phyloP scores from a whole-genome alignment of 2,888 invertebrate species.

The Pasiphila rectangulata region DNA sequence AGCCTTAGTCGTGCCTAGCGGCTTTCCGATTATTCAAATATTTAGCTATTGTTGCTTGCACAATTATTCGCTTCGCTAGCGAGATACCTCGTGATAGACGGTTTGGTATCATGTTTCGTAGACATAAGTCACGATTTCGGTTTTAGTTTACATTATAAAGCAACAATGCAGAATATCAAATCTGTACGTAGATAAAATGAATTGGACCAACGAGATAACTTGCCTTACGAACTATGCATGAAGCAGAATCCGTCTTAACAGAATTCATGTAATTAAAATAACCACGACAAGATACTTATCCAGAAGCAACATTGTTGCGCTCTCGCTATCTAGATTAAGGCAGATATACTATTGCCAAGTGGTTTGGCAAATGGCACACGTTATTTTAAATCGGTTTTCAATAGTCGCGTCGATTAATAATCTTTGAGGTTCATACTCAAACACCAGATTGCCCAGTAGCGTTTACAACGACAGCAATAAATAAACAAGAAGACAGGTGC shows the following conservation, averaged over 20 bases:
- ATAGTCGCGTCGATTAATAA: no score
- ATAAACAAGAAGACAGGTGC: slow-evolving; percentile 24
- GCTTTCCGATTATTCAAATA: slow-evolving; percentile 46
- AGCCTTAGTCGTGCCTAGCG: slow-evolving; percentile 35
- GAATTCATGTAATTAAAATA: no score
- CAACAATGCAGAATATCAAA: slow-evolving; percentile 15
- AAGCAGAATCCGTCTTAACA: no score
- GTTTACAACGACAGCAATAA: slow-evolving; percentile 18
- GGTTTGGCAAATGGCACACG: no score
- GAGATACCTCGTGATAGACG: slow-evolving; percentile 28
- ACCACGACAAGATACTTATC: no score
- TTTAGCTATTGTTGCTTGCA: slow-evolving; percentile 36
- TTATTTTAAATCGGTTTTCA: no score
- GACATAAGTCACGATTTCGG: slow-evolving; percentile 25
- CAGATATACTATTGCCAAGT: no score
- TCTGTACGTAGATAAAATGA: slow-evolving; percentile 3
- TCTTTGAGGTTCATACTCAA: no score
- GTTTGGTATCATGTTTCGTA: slow-evolving; percentile 22
- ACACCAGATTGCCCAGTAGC: no score
- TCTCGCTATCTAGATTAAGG: no score
- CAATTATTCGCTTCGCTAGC: slow-evolving; percentile 34
- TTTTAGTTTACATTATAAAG: slow-evolving; percentile 18
- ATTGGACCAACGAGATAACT: not conserved
- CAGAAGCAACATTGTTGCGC: no score
- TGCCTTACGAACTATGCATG: no score